Evolutionary conservation across 35 echinoderm and acorn worm genomes (phyloP).

Genomic region (Lytechinus variegatus): DNA sequence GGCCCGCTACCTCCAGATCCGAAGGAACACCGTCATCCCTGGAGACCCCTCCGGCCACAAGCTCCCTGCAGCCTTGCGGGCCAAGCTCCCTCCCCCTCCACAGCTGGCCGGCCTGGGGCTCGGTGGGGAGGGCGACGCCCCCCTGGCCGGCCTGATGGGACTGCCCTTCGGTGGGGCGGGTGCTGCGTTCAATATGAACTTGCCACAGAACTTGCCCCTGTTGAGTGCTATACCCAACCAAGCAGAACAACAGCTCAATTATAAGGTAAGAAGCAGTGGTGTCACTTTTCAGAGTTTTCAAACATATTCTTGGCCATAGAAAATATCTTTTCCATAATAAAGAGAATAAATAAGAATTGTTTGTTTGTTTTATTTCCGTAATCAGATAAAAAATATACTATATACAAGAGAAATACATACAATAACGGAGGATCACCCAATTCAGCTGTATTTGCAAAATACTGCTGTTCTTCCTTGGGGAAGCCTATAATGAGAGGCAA

Average conservation of each 20-base stretch:
- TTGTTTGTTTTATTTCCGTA: too few species aligned
- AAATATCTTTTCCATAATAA: too few species aligned
- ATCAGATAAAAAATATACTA: too few species aligned
- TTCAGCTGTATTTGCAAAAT: too few species aligned
- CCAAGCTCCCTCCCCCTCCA: slow-evolving; percentile 16
- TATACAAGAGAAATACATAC: too few species aligned
- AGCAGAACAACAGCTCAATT: slow-evolving; percentile 69
- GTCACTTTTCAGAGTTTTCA: too few species aligned
- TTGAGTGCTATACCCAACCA: slow-evolving; percentile 39
- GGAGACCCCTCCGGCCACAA: slow-evolving; percentile 79
- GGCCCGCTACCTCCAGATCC: slow-evolving; percentile 71
- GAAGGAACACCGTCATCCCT: slow-evolving; percentile 78
- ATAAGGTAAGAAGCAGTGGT: slow-evolving; percentile 66
- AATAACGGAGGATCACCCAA: too few species aligned
- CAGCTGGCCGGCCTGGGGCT: slow-evolving; percentile 6
- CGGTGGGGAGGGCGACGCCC: slow-evolving; percentile 46
- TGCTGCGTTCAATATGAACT: slow-evolving; percentile 54
- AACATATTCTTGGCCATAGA: too few species aligned
- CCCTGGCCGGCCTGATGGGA: neutral
- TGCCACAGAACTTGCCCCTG: slow-evolving; percentile 91
- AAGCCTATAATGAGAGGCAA: too few species aligned
- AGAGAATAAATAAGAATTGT: too few species aligned
- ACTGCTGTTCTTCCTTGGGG: too few species aligned
- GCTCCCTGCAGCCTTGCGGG: slow-evolving; percentile 55
- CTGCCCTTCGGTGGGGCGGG: slow-evolving; percentile 7